These are phyloP conservation scores for Phytoseiulus persimilis DNA, from an alignment of 2,888 invertebrate genomes.

Conservation along the genomic window DNA sequence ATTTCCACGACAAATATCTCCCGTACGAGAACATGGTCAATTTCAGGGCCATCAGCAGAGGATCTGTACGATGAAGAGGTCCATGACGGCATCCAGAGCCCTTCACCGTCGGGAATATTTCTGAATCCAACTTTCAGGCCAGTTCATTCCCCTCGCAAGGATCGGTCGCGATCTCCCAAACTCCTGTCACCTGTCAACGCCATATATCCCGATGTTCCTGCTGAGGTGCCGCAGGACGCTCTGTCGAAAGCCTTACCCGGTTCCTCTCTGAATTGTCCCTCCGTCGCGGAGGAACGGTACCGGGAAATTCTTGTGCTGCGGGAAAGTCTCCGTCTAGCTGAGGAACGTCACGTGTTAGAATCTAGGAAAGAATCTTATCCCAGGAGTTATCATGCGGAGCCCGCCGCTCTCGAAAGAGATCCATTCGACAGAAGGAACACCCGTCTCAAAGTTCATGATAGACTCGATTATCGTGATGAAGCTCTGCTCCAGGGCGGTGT, in stretches of 20 bases:
- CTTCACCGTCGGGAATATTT: not conserved
- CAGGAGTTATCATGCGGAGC: not conserved
- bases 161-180: not conserved
- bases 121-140: conserved; percentile 17
- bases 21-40: too few species aligned
- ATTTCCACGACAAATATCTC: too few species aligned
- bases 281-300: conserved; percentile 10
- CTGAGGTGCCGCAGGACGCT: not conserved
- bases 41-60: not conserved
- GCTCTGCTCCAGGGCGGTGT: not conserved
- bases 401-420: not conserved
- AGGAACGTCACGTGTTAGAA: not conserved
- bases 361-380: not conserved
- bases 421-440: not conserved
- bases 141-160: not conserved
- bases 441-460: not conserved
- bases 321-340: conserved; percentile 16
- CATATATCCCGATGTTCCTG: conserved; percentile 20
- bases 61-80: conserved; percentile 20
- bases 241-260: not conserved
- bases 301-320: not conserved
- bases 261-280: not conserved
- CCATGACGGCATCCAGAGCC: not conserved
- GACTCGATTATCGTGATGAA: not conserved
- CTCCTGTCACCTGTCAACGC: not conserved